Percentiles rank a stretch among this genome's conserved stretches.
Evolutionary conservation across 2,797 vertebrate species (phyloP).

Genomic region (Lacerta bilineata): DNA sequence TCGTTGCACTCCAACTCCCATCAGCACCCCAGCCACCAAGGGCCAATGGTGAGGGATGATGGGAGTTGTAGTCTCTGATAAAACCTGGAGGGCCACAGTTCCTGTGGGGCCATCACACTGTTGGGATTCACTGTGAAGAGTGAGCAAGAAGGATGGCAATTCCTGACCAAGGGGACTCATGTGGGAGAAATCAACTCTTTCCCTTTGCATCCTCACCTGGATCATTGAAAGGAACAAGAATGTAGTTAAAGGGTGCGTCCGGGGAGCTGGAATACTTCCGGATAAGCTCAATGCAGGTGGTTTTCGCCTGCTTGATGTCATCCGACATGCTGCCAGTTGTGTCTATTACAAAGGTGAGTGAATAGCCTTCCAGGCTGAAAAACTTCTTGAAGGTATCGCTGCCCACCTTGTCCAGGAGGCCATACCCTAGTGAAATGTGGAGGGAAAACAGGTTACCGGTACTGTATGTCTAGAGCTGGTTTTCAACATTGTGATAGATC

Average conservation of each 20-base stretch:
- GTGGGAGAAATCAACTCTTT: neutral
- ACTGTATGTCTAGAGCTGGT: too few relatives aligned
- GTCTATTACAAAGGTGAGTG: slow-evolving; percentile 30
- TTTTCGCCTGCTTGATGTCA: neutral
- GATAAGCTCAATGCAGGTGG: neutral
- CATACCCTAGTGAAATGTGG: too few relatives aligned
- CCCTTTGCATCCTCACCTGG: neutral
- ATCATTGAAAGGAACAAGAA: slow-evolving; percentile 32
- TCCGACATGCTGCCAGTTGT: slow-evolving; percentile 8
- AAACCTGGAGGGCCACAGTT: too few relatives aligned
- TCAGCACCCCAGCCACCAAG: too few relatives aligned
- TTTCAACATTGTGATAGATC: too few relatives aligned
- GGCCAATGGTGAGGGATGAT: too few relatives aligned
- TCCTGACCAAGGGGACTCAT: neutral
- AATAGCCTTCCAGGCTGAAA: slow-evolving; percentile 25
- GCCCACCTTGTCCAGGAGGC: neutral
- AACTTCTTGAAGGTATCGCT: neutral
- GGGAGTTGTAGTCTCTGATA: too few relatives aligned
- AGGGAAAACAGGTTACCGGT: neutral
- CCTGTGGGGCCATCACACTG: too few relatives aligned
- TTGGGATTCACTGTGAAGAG: too few relatives aligned
- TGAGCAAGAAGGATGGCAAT: too few relatives aligned
- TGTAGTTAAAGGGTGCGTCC: slow-evolving; percentile 15
- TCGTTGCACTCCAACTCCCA: too few relatives aligned
- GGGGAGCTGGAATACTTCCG: neutral